Conservation (phyloP, 2,113 vertebrate species). For the Zosterops borbonicus region DNA sequence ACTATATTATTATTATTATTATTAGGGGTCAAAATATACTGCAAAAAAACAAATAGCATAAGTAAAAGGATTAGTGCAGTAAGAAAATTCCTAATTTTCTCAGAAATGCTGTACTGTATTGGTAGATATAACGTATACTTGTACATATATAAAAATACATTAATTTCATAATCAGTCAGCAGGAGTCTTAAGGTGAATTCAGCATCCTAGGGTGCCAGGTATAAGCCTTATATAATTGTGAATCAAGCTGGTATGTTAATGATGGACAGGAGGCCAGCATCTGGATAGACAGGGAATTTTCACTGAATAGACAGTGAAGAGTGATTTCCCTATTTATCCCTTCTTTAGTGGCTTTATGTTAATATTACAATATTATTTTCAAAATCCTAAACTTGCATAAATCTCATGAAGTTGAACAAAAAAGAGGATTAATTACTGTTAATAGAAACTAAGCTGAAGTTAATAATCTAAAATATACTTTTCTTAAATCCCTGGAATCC, state of each 20-base stretch:
- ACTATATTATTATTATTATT: too few species aligned
- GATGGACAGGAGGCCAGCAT: not conserved
- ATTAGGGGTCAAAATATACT: not conserved
- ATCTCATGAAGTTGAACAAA: not conserved
- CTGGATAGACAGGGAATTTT: not conserved
- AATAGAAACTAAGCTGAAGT: not conserved
- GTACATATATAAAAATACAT: not conserved
- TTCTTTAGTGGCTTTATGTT: not conserved
- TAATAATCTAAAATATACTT: not conserved
- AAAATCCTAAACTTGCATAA: not conserved
- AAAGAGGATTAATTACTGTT: not conserved
- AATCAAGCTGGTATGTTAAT: not conserved
- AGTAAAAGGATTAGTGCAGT: not conserved
- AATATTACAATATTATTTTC: not conserved
- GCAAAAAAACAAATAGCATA: not conserved
- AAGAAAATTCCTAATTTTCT: not conserved
- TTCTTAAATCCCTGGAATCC: not conserved
- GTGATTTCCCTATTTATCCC: not conserved
- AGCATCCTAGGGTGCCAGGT: not conserved
- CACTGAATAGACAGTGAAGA: not conserved
- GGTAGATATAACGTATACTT: not conserved
- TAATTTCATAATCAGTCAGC: not conserved
- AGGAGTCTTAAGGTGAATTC: not conserved
- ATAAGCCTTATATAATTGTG: not conserved
- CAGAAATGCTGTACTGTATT: not conserved